Evolutionary conservation across 2,888 invertebrate genomes (phyloP).

Genomic region (Yponomeuta sedellus): DNA sequence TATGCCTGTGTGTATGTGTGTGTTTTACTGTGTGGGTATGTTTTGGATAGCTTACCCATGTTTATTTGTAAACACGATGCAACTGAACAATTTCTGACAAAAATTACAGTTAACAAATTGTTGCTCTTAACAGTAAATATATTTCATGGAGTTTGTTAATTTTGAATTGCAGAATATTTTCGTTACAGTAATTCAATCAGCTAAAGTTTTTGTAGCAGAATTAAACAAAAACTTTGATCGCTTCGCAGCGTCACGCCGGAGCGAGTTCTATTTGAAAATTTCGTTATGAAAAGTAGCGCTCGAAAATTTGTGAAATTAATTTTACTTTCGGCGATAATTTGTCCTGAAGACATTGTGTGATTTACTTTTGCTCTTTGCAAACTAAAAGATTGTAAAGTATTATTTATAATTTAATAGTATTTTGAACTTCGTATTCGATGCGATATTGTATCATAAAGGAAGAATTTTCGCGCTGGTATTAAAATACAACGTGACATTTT

Average conservation of each 20-base stretch:
- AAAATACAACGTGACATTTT: no score
- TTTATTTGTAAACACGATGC: no score
- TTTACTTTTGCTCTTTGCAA: background rate
- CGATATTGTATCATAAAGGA: no score
- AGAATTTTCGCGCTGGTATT: no score
- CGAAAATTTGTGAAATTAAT: background rate
- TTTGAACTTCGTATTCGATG: no score
- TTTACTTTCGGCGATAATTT: background rate
- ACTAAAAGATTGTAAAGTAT: no score
- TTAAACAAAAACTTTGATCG: conserved; percentile 9
- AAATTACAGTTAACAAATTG: background rate
- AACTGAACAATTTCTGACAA: no score
- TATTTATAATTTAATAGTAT: no score
- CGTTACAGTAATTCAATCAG: conserved; percentile 6
- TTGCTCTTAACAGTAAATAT: background rate
- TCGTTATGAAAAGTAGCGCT: background rate
- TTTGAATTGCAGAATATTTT: background rate
- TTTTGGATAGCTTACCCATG: no score
- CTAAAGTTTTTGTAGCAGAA: background rate
- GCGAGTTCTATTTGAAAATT: background rate
- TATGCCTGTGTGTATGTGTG: no score
- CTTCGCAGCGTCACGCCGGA: background rate
- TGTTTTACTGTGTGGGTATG: no score
- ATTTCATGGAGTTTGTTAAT: background rate
- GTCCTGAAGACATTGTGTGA: background rate